A percentile compares a stretch with the other conserved stretches of the same genome.
These are phyloP conservation scores for Thecophora atra DNA, from an alignment of 2,888 invertebrate genomes.

Conservation along the genomic window DNA sequence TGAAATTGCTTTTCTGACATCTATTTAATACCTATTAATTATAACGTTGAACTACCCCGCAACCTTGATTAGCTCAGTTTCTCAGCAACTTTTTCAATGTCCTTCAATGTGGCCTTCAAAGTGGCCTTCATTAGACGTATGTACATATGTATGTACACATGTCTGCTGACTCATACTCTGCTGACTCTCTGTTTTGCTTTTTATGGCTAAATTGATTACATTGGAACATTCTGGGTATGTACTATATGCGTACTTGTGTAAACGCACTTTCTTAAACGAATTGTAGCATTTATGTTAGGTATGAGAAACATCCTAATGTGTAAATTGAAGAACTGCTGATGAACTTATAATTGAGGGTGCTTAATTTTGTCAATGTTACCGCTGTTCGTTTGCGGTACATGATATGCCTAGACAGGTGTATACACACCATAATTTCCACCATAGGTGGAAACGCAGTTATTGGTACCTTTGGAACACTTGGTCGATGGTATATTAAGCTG, in stretches of 20 bases:
- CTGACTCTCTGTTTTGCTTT: slow-evolving; percentile 49
- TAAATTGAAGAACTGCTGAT: slow-evolving; percentile 54
- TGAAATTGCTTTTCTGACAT: slow-evolving; percentile 65
- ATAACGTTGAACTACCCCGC: slow-evolving; percentile 41
- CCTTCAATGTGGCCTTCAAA: no score
- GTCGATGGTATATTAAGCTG: no score
- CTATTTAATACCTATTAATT: slow-evolving; percentile 64
- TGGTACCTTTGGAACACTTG: no score
- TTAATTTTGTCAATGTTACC: slow-evolving; percentile 27
- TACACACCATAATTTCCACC: no score
- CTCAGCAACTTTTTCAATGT: no score
- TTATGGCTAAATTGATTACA: slow-evolving; percentile 60
- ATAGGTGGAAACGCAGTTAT: no score
- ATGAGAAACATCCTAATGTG: slow-evolving; percentile 16
- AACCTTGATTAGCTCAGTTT: not conserved
- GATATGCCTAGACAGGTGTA: not conserved
- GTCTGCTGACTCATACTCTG: no score
- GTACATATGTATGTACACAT: no score
- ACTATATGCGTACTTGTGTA: slow-evolving; percentile 5
- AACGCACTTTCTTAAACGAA: not conserved
- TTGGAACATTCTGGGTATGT: slow-evolving; percentile 42
- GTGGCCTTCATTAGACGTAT: no score
- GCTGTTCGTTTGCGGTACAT: not conserved
- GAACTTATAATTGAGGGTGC: slow-evolving; percentile 61
- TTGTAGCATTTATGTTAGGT: slow-evolving; percentile 1